Evolutionary conservation across 30 jellyfish, hydroid and myxozoan genomes (phyloP), one percentile per base, ranked within the genome.

Genomic region (Aurelia sp.): DNA sequence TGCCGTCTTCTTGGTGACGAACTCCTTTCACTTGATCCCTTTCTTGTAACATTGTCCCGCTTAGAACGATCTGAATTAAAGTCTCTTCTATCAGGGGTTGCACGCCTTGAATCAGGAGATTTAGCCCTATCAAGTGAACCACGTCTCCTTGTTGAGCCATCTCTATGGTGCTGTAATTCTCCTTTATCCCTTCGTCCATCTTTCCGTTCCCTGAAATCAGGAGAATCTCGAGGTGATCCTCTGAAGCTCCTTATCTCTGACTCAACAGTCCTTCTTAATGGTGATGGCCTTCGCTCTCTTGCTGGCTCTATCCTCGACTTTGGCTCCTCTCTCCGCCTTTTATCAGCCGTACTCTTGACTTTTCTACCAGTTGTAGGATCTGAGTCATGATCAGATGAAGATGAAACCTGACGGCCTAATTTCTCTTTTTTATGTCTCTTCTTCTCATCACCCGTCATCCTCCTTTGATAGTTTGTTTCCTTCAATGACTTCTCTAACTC

Each of bases 151-250:
- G 50, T 15, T 6, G 77, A 10, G 2, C n/a, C 47, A 27, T 84
- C 82, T 61, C 78, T 63, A 21, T 55, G 82, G 5, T 64, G 86
- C 31, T 84, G 91, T 2, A 86, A 82, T 40, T 84, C 93, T 81
- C 82, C 87, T 11, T 76, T 60, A 8, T 73, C 84, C 47, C 84
- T 47, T 47, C 76, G 72, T 41, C 44, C 76, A 31, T 80, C 90
- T 57, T 80, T 71, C 0, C 84, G 91, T 11, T 82, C 92, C 57
- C 87, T 73, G 72, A 30, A 18, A 33, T 84, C 93, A 59, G 93
- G 93, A 44, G 93, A 84, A 57, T 84, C 93, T 64, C 78, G 61
- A 3, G 93, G 86, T 20, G 93, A 84, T 15, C 81, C 83, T 57
- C 84, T 71, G 44, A 84, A 66, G 73, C 93, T 73, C n/a, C 76